Percentiles rank a stretch among this genome's conserved stretches.
Conservation (phyloP, 2,888 invertebrate genomes). For the Ichneumoninae sp. region DNA sequence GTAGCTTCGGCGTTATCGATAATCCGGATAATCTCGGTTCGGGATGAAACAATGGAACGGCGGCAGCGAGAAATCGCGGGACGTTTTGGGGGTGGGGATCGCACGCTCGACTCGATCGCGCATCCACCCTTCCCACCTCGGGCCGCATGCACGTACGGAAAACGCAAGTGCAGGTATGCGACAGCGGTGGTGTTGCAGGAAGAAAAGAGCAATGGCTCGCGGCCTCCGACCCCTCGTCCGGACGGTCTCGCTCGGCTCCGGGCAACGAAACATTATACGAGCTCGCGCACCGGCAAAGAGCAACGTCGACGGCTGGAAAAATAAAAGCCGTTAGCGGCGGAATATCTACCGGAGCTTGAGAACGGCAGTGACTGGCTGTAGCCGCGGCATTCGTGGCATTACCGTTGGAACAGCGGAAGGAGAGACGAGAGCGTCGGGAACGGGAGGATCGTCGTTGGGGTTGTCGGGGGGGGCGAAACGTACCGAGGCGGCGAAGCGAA, state of each 20-base stretch:
- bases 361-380: slow-evolving; percentile 31
- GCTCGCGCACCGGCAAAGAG: slow-evolving; percentile 23
- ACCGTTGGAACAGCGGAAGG: slow-evolving; percentile 52
- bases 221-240: slow-evolving; percentile 60
- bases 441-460: slow-evolving; percentile 51
- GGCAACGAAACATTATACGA: slow-evolving; percentile 28
- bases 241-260: slow-evolving; percentile 12
- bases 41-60: slow-evolving; percentile 70
- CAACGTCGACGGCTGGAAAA: slow-evolving; percentile 25
- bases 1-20: slow-evolving; percentile 68
- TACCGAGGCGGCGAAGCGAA: slow-evolving; percentile 78
- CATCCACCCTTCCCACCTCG: background rate
- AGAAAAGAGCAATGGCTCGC: slow-evolving; percentile 75
- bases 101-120: slow-evolving; percentile 47
- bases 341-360: slow-evolving; percentile 29
- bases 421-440: slow-evolving; percentile 53
- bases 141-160: background rate
- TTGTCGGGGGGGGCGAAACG: slow-evolving; percentile 66
- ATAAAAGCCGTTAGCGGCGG: background rate
- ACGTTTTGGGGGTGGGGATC: slow-evolving; percentile 13
- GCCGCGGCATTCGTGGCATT: slow-evolving; percentile 50
- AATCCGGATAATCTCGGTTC: slow-evolving; percentile 71
- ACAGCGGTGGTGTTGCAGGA: slow-evolving; percentile 36
- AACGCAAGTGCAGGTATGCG: background rate
- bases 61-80: slow-evolving; percentile 57